Evolutionary conservation across 2,113 vertebrate genomes (phyloP), one percentile per base, ranked within the genome.

Genomic region (Empidonax alnorum): DNA sequence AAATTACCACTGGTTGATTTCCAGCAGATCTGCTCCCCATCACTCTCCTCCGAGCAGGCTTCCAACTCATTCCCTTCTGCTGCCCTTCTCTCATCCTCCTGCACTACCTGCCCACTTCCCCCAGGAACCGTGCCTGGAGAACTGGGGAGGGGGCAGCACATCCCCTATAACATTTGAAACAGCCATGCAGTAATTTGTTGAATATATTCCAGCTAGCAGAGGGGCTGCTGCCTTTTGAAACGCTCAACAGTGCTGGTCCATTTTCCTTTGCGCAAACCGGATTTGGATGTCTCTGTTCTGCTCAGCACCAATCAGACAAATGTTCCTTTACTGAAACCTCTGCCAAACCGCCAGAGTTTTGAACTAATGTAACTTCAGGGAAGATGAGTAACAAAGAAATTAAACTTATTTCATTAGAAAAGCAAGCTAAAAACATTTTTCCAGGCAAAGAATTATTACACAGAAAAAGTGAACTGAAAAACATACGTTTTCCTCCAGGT

Each of bases 301-400:
- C 35, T 87, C 17, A n/a, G 81, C 31, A 71, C 24, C 82, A 42
- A 59, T 46, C 14, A 55, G 69, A 90, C 22, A 87, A 58, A 55
- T 27, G 50, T 35, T 81, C 65, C 19, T 75, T 21, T 78, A 72
- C 71, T 13, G 39, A 90, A 94, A 82, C 37, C 28, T 84, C 1
- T 69, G 42, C 55, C 22, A 30, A 62, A 24, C 41, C n/a, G 55
- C 50, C 81, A 24, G 81, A 78, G 20, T 53, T 91, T 33, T 74
- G 42, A 84, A 89, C 42, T 55, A 53, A 69, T 2, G 3, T 33
- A 80, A 91, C 81, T 87, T 62, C 50, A 78, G 15, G 46, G 46
- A 89, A 84, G 69, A 87, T 33, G 23, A 72, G 25, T 37, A 92
- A 71, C 44, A 50, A 78, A 74, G 25, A 74, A 84, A 63, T 84